phyloP scores from a whole-genome alignment of 2,113 vertebrate genomes.

The Platysteira castanea region DNA sequence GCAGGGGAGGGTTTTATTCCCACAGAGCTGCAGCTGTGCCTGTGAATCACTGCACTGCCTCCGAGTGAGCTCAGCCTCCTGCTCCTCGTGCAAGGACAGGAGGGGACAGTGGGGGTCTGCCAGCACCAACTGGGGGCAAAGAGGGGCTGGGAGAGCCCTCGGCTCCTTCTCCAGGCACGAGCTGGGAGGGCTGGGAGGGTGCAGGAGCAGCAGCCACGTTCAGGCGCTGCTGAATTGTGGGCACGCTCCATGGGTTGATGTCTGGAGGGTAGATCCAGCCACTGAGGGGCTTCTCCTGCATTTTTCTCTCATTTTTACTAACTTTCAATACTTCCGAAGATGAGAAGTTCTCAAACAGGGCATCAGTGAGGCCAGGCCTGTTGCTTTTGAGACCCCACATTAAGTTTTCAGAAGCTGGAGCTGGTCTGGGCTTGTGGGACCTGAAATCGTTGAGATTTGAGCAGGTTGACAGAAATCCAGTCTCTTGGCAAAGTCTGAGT shows the following conservation, averaged over 20 bases:
- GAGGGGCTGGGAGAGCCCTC: not conserved
- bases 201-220: not conserved
- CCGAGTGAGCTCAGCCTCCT: not conserved
- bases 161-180: not conserved
- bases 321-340: not conserved
- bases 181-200: not conserved
- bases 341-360: not conserved
- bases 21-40: slow-evolving; percentile 53
- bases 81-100: not conserved
- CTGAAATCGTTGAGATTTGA: not conserved
- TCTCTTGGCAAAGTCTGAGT: not conserved
- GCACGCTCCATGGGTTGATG: fast-evolving
- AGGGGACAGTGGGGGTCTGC: not conserved
- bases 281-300: not conserved
- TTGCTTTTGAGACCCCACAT: not conserved
- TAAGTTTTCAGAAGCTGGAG: not conserved
- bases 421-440: not conserved
- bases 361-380: not conserved
- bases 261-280: not conserved
- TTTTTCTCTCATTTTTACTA: not conserved
- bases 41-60: slow-evolving; percentile 12
- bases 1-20: slow-evolving; percentile 46
- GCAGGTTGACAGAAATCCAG: not conserved
- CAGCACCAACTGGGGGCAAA: not conserved
- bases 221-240: fast-evolving